Evolutionary conservation across 2,797 vertebrate species (phyloP), one percentile per base, ranked within the genome.

Genomic region (Bovichtus variegatus): DNA sequence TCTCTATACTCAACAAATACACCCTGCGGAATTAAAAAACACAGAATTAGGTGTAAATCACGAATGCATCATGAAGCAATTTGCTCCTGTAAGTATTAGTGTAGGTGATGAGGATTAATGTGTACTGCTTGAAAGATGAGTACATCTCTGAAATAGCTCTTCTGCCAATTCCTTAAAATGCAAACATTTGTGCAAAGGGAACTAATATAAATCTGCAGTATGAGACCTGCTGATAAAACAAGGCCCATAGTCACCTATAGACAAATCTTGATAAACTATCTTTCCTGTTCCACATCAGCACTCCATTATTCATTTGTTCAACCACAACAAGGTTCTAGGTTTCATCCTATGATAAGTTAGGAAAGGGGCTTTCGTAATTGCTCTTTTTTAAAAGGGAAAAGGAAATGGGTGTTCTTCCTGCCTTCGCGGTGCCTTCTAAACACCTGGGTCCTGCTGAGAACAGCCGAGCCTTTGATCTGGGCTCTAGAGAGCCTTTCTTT

Each of bases 391-490:
- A 59, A 77, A 59, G 60, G 65, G 41, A 31, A 73, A 77, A 78
- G 59, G 63, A 61, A 53, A 73, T 70, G 50, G 60, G 73, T 78
- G 73, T 81, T 81, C 25, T 79, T 36, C 25, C 74, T 67, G 78
- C 54, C 71, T 67, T 58, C 31, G 46, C 67, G 65, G 12, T 74
- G 80, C 40, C 65, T 81, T 76, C 57, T 78, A 71, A 83, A 85
- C 81, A 90, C 85, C 84, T 89, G 86, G 84, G 68, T 66, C 66
- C 55, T 63, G 44, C 57, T 66, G 81, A 81, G 67, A 71, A 59
- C 21, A 67, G 47, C 46, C 16, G 19, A 59, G 76, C 58, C 76
- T 92, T 92, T 93, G 90, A 94, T 91, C 81, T 59, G 23, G 44
- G 49, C 84, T 81, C 78, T 38, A 66, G 82, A 87, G 85, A 89